Conservation (phyloP, 2,888 invertebrate genomes). For the Metopia argyrocephala region DNA sequence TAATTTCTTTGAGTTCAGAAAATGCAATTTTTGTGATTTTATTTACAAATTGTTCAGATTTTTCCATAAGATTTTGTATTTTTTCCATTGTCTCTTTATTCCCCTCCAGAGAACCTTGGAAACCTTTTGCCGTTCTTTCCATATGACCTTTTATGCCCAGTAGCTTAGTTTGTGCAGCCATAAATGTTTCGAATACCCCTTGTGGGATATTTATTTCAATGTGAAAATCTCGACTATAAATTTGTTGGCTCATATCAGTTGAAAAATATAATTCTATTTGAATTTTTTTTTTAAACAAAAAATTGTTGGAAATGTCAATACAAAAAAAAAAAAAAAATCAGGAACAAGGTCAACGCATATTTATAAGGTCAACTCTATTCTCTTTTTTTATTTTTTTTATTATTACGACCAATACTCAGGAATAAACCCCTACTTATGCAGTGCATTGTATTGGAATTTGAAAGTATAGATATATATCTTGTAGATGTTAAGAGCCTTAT, state of each 20-base stretch:
- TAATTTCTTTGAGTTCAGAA: constrained; percentile 31
- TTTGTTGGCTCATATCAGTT: not conserved
- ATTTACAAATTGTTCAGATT: constrained; percentile 14
- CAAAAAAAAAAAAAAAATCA: too few species aligned
- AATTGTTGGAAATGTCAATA: too few species aligned
- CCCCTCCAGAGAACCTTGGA: constrained; percentile 46
- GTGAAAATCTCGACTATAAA: constrained; percentile 48
- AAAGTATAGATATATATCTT: too few species aligned
- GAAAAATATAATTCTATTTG: not conserved
- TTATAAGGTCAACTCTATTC: too few species aligned
- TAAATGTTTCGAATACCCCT: constrained; percentile 43
- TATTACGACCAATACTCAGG: too few species aligned
- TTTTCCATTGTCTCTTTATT: constrained; percentile 27
- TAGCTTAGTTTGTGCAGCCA: constrained; percentile 43
- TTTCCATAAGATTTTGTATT: not conserved
- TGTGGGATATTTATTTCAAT: constrained; percentile 46
- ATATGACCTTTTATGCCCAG: constrained; percentile 50
- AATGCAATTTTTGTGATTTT: not conserved
- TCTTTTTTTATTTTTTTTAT: too few species aligned
- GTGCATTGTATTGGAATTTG: too few species aligned
- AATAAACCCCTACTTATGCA: too few species aligned
- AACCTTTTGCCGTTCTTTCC: constrained; percentile 44
- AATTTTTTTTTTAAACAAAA: not conserved
- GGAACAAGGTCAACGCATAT: too few species aligned
- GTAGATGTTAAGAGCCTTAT: too few species aligned